Evolutionary conservation across 1,140 invertebrate genomes (phyloP), one percentile per base, ranked within the genome.

Genomic region (Patella vulgata): DNA sequence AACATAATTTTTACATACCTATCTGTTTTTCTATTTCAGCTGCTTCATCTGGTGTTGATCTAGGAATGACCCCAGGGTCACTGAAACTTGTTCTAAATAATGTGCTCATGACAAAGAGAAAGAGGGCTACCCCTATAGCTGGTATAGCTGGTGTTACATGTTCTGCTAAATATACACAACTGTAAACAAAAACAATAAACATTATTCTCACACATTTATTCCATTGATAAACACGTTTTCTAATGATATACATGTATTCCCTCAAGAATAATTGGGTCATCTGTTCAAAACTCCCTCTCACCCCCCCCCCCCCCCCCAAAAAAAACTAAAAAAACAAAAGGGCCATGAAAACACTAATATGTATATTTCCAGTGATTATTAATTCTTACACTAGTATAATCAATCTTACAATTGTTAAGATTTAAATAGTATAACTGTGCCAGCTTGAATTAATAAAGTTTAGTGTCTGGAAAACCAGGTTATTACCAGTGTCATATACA

Each of bases 51-150:
- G 89, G 87, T 33, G 93, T 93, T 42, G 95, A 94, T 74, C 89
- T 74, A 17, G 96, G 96, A 75, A 98, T 94, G 66, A 97, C 93
- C 62, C 95, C 95, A 44, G 96, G 96, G 87, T 98, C 96, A 76
- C 91, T 93, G 82, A 97, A 95, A 82, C 92, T 93, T 59, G 95
- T 97, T 77, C 93, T 88, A 67, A 97, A 88, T 63, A 98, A 88
- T 68, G 92, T 91, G 69, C 91, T 90, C 89, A 98, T 91, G 60
- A 95, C 95, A 86, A 96, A 95, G 67, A 96, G 85, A 85, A 95
- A 95, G 55, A 97, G 85, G 56, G 95, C 83, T 46, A 86, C 92
- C 68, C 92, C 93, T 73, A 96, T 89, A 58, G 93, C 90, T 70
- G 96, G 96, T 79, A 98, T 94, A 19, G 91, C 91, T 68, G 92